Conservation (phyloP, 2,888 invertebrate species). For the Acanthosepion esculentum region DNA sequence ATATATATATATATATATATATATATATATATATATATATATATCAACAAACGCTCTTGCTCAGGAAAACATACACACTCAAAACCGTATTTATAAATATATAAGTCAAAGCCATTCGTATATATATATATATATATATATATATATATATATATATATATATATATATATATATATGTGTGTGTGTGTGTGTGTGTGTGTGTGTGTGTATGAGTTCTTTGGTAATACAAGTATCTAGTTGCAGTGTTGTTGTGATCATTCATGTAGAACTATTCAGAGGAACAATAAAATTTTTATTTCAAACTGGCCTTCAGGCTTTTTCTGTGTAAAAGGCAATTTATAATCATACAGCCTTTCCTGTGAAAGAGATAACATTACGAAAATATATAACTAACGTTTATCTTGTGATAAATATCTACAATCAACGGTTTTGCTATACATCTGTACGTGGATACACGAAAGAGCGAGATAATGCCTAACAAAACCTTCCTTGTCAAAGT, state of each 20-base stretch:
- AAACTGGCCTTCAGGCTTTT: neutral
- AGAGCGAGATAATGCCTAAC: neutral
- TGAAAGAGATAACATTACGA: constrained; percentile 8
- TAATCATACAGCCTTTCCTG: neutral
- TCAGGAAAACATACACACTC: no score
- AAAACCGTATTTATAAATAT: no score
- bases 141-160: neutral
- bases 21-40: neutral
- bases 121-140: neutral
- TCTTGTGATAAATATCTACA: neutral
- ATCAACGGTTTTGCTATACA: neutral
- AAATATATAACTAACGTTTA: constrained; percentile 33
- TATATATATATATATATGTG: no score
- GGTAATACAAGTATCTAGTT: no score
- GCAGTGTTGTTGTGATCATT: neutral
- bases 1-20: neutral
- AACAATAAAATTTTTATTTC: constrained; percentile 18
- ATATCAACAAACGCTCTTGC: no score
- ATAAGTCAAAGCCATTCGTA: no score
- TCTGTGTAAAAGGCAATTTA: neutral
- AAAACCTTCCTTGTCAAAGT: neutral
- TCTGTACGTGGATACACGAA: neutral
- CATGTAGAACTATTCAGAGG: neutral
- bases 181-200: no score
- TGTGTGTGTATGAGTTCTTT: no score